A percentile compares a stretch with the other conserved stretches of the same genome.
These are phyloP conservation scores for Sula dactylatra DNA, from an alignment of 2,113 vertebrate genomes.

Conservation along the genomic window DNA sequence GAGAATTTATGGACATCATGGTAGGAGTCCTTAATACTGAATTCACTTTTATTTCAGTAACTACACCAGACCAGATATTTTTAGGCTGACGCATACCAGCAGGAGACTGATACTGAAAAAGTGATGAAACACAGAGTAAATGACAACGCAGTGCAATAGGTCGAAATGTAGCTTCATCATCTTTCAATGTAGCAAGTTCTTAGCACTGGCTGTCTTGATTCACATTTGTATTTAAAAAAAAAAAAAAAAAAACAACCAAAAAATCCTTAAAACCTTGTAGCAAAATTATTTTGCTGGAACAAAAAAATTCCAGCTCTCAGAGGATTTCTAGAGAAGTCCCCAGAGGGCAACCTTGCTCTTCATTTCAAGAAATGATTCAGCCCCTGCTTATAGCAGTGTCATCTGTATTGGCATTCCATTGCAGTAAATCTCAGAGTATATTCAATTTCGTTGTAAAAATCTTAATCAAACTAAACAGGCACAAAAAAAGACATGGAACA, in stretches of 20 bases:
- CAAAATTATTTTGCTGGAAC: not conserved
- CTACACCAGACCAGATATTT: not conserved
- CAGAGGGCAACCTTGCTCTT: constrained; percentile 62
- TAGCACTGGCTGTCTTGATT: not conserved
- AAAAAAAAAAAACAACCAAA: too few relatives aligned
- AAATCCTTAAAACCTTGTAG: not conserved
- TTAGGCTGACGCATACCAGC: not conserved
- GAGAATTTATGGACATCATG: not conserved
- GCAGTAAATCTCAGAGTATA: not conserved
- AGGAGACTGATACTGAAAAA: not conserved
- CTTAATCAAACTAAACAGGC: not conserved
- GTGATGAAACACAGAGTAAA: not conserved
- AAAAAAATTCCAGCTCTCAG: not conserved
- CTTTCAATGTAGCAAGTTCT: not conserved
- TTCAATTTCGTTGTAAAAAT: not conserved
- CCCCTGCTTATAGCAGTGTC: not conserved
- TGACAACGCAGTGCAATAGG: not conserved
- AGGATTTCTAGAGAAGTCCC: not conserved
- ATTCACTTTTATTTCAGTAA: not conserved
- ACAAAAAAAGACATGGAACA: not conserved
- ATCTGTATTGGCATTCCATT: not conserved
- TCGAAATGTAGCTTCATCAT: not conserved
- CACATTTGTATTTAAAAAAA: fast-evolving
- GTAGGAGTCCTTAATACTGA: not conserved
- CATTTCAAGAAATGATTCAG: not conserved